Percentiles rank a stretch among this genome's conserved stretches.
Evolutionary conservation across 1,140 invertebrate genomes (phyloP).

Genomic region (Brachionus paranguensis): DNA sequence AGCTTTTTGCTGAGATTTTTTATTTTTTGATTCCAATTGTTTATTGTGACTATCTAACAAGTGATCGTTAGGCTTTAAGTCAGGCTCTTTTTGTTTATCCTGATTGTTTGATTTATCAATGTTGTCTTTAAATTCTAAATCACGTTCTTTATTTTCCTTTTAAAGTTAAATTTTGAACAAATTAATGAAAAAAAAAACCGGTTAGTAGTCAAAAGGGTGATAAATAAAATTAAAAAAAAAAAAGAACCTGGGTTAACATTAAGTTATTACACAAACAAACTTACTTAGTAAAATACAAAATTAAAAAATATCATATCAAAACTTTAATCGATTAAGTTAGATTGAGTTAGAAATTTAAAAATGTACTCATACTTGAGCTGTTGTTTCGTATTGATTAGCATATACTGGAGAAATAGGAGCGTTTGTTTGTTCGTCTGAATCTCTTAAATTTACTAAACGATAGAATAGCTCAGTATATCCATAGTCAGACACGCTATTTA

Average conservation of each 20-base stretch:
- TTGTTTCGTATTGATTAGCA: slow-evolving; percentile 45
- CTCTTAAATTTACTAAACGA: slow-evolving; percentile 50
- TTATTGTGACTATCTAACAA: slow-evolving; percentile 3
- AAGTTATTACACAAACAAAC: background rate
- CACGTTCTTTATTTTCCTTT: background rate
- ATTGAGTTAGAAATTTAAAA: background rate
- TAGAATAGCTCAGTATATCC: slow-evolving; percentile 49
- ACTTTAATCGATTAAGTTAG: background rate
- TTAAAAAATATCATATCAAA: slow-evolving; percentile 7
- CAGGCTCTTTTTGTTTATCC: background rate
- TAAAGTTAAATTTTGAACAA: background rate
- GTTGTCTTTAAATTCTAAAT: background rate
- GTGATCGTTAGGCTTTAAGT: background rate
- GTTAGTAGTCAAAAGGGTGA: background rate
- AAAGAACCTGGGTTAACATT: background rate
- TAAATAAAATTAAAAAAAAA: background rate
- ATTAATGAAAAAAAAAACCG: background rate
- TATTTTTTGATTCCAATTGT: background rate
- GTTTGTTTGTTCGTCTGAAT: slow-evolving; percentile 48
- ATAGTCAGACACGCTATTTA: slow-evolving; percentile 48
- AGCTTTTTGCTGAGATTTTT: background rate
- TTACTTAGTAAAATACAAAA: background rate
- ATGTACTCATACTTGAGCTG: slow-evolving; percentile 45
- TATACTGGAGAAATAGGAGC: slow-evolving; percentile 48
- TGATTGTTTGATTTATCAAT: background rate